These are phyloP conservation scores for Apolygus lucorum DNA, from an alignment of 1,140 invertebrate genomes.

Conservation along the genomic window DNA sequence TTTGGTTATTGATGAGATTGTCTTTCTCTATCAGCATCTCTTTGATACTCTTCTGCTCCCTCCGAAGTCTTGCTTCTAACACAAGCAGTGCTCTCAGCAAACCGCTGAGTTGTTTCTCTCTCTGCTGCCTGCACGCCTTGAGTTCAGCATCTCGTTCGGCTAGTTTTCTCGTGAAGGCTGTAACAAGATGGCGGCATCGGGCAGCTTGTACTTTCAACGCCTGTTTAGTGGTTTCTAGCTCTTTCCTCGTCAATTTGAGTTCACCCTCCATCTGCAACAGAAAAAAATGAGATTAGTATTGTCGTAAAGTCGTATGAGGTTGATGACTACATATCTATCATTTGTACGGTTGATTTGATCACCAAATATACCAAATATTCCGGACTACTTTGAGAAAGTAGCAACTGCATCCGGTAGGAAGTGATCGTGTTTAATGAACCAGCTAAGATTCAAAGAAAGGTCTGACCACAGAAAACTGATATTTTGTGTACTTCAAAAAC, in stretches of 20 bases:
- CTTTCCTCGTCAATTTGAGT: slow-evolving; percentile 51
- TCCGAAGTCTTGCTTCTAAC: slow-evolving; percentile 59
- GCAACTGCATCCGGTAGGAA: too few species aligned
- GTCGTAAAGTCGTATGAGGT: too few species aligned
- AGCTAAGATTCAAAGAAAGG: too few species aligned
- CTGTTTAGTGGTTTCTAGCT: slow-evolving; percentile 43
- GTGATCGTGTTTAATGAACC: too few species aligned
- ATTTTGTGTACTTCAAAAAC: too few species aligned
- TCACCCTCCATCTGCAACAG: slow-evolving; percentile 46
- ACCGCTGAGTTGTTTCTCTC: slow-evolving; percentile 56
- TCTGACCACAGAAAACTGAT: too few species aligned
- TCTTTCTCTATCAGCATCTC: slow-evolving; percentile 59
- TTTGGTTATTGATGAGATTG: slow-evolving; percentile 57
- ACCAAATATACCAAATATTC: too few species aligned
- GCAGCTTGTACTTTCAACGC: slow-evolving; percentile 43
- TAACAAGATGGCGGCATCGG: slow-evolving; percentile 47
- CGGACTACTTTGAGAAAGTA: too few species aligned
- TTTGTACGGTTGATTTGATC: too few species aligned
- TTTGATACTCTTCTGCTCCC: slow-evolving; percentile 62
- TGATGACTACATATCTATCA: too few species aligned
- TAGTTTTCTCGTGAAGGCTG: slow-evolving; percentile 50
- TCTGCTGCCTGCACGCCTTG: slow-evolving; percentile 48
- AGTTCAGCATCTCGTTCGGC: slow-evolving; percentile 50
- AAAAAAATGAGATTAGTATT: slow-evolving; percentile 20
- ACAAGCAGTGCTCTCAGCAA: slow-evolving; percentile 57